Percentiles rank a stretch among this genome's conserved stretches.
Evolutionary conservation across 2,113 vertebrate genomes (phyloP).

Genomic region (Albula goreensis): DNA sequence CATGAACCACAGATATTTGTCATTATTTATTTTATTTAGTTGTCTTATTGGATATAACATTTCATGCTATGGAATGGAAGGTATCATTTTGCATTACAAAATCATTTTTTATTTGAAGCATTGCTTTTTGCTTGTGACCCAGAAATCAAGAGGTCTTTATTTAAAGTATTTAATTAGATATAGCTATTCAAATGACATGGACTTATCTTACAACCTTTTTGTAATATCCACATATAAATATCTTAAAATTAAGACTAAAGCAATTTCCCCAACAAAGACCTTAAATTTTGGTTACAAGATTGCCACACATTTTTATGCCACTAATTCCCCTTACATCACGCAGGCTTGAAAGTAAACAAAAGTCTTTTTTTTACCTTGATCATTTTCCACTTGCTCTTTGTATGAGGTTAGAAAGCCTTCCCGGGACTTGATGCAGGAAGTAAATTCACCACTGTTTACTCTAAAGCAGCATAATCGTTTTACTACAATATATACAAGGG

Average conservation of each 20-base stretch:
- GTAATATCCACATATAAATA: no score
- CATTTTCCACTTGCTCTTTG: neutral
- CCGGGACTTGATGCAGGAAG: neutral
- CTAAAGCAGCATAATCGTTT: neutral
- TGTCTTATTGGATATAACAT: no score
- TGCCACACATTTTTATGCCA: neutral
- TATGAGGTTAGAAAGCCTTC: neutral
- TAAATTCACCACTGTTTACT: neutral
- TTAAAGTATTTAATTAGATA: no score
- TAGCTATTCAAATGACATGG: no score
- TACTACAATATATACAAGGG: slow-evolving; percentile 6
- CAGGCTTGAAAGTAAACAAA: neutral
- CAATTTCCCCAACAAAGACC: neutral
- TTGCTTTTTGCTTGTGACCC: no score
- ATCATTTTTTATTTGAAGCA: no score
- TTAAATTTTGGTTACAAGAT: neutral
- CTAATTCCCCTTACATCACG: neutral
- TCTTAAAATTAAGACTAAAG: neutral
- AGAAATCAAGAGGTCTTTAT: no score
- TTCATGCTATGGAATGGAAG: no score
- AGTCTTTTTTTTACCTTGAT: neutral
- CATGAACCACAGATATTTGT: no score
- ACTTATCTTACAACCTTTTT: no score
- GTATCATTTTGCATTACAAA: no score
- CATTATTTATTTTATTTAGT: no score